A percentile compares a stretch with the other conserved stretches of the same genome.
These are phyloP conservation scores for Ellobium chinense DNA, from an alignment of 2,888 invertebrate genomes.

Conservation along the genomic window DNA sequence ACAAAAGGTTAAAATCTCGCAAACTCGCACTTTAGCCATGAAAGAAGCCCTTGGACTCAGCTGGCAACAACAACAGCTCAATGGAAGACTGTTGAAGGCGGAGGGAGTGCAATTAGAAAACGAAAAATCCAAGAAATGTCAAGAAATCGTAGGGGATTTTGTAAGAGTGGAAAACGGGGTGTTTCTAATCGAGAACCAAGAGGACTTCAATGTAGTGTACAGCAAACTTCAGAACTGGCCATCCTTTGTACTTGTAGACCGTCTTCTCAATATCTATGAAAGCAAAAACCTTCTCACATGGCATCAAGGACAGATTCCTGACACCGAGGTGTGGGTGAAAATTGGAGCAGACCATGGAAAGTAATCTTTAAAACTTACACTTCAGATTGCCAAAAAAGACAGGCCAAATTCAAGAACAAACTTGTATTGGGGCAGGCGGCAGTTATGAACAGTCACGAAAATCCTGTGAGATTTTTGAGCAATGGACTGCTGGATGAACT, in stretches of 20 bases:
- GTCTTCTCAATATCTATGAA: neutral
- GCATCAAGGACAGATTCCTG: neutral
- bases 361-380: slow-evolving; percentile 12
- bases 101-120: neutral
- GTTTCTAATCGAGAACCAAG: neutral
- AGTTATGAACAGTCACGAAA: neutral
- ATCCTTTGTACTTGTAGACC: no score
- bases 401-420: slow-evolving; percentile 1
- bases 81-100: neutral
- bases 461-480: neutral
- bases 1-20: no score
- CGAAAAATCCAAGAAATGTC: neutral
- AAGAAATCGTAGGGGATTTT: slow-evolving; percentile 2
- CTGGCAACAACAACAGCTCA: neutral
- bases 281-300: neutral
- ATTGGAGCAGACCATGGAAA: neutral
- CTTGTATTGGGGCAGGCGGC: neutral
- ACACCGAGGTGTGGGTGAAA: neutral
- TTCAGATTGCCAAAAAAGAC: slow-evolving; percentile 9
- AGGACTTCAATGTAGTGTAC: neutral
- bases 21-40: neutral
- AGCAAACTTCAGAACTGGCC: no score
- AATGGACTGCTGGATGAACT: neutral
- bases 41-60: neutral
- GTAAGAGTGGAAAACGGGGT: neutral